Conservation (phyloP, 2,797 vertebrate genomes). For the Rhyacichthys aspro region DNA sequence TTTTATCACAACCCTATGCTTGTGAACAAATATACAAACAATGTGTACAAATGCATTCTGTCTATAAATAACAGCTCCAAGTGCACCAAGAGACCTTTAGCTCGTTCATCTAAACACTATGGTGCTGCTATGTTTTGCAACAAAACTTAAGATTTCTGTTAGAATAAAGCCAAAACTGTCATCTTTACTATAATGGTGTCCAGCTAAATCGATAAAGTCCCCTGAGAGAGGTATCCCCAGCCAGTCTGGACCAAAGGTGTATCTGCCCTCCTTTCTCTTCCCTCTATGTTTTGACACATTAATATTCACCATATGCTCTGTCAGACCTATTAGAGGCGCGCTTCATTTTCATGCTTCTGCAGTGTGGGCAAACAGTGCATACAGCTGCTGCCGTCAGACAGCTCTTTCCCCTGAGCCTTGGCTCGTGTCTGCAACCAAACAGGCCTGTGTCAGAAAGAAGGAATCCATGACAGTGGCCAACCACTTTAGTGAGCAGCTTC, state of each 20-base stretch:
- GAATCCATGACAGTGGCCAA: constrained; percentile 58
- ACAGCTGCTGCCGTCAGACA: constrained; percentile 73
- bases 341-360: constrained; percentile 83
- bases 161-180: not conserved
- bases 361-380: constrained; percentile 81
- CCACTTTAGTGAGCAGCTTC: constrained; percentile 63
- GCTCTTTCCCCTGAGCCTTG: constrained; percentile 57
- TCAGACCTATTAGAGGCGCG: constrained; percentile 85
- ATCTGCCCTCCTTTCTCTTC: constrained; percentile 58
- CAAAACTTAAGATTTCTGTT: not conserved
- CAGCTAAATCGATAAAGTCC: constrained; percentile 49
- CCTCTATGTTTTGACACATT: constrained; percentile 85
- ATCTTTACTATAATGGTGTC: constrained; percentile 24
- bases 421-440: constrained; percentile 61
- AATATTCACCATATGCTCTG: constrained; percentile 88
- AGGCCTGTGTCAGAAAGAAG: constrained; percentile 67
- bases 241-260: constrained; percentile 71
- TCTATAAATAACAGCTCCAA: too few species aligned
- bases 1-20: too few species aligned
- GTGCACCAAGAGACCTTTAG: too few species aligned
- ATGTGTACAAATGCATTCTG: too few species aligned
- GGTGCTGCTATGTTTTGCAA: not conserved
- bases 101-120: too few species aligned
- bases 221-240: constrained; percentile 58
- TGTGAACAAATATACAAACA: too few species aligned